Conservation (phyloP, 2,888 invertebrate species). For the Rhodophaea formosa region DNA sequence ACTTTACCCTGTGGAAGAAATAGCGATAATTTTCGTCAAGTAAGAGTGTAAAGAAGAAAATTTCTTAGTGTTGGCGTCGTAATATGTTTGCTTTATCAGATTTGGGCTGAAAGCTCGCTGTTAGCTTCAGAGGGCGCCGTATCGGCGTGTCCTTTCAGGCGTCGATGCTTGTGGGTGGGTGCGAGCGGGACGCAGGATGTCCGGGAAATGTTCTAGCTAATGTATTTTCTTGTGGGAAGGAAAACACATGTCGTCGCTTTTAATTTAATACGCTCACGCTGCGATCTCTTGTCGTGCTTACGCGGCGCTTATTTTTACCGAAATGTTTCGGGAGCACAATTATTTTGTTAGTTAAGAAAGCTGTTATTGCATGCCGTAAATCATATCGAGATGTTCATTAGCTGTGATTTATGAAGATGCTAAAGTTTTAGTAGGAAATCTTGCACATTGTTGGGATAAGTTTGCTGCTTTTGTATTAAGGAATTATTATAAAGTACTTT, state of each 20-base stretch:
- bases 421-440: constrained; percentile 3
- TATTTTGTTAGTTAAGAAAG: constrained; percentile 17
- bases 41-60: constrained; percentile 61
- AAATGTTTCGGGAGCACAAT: constrained; percentile 19
- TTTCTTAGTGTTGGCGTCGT: constrained; percentile 74
- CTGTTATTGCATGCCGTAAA: constrained; percentile 22
- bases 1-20: neutral
- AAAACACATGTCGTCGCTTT: constrained; percentile 81
- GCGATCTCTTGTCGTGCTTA: constrained; percentile 61
- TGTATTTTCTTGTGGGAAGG: constrained; percentile 80
- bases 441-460: neutral
- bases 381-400: constrained; percentile 18
- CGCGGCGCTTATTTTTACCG: constrained; percentile 30
- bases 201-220: constrained; percentile 76
- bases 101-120: constrained; percentile 79
- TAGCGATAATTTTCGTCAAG: constrained; percentile 13
- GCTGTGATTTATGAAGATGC: constrained; percentile 15
- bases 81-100: constrained; percentile 79
- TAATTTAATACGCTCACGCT: constrained; percentile 80
- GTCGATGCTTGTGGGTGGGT: constrained; percentile 26
- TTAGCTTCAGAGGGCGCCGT: constrained; percentile 71
- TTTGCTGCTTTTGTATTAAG: too few relatives aligned
- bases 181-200: constrained; percentile 46
- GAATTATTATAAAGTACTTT: too few relatives aligned
- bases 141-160: constrained; percentile 48